phyloP scores from a whole-genome alignment of 1,140 invertebrate genomes.

The Apocrypta bakeri region DNA sequence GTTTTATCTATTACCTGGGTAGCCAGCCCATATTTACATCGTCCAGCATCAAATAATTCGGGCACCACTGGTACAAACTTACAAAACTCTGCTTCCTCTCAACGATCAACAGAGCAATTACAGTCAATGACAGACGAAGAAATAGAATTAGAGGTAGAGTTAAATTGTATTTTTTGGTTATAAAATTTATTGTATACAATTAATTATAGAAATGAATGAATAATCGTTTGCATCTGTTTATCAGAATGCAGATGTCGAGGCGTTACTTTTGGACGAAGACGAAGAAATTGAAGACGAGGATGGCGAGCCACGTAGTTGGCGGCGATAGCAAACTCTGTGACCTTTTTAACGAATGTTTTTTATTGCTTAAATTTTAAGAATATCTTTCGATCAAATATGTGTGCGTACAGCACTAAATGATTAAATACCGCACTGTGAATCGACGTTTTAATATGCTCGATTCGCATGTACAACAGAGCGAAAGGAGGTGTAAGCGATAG shows the following conservation, averaged over 20 bases:
- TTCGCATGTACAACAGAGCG: constrained; percentile 36
- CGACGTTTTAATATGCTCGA: constrained; percentile 41
- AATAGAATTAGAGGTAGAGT: constrained; percentile 69
- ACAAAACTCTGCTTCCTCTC: constrained; percentile 44
- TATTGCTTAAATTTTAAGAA: constrained; percentile 51
- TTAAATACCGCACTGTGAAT: constrained; percentile 43
- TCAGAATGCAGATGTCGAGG: constrained; percentile 61
- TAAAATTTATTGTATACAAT: neutral
- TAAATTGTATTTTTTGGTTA: neutral
- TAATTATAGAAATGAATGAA: neutral
- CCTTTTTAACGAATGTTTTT: constrained; percentile 49
- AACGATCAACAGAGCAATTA: constrained; percentile 64
- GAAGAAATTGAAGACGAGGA: constrained; percentile 80
- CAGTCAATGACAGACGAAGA: constrained; percentile 67
- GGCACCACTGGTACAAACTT: constrained; percentile 57
- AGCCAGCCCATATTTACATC: constrained; percentile 70
- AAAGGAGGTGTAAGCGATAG: constrained; percentile 25
- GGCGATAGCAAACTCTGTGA: constrained; percentile 74
- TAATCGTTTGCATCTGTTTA: constrained; percentile 17
- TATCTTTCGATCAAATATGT: constrained; percentile 51
- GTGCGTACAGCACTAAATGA: constrained; percentile 50
- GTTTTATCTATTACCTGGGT: constrained; percentile 73
- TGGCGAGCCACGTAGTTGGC: constrained; percentile 76
- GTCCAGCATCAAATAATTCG: constrained; percentile 64
- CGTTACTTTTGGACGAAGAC: constrained; percentile 71